Evolutionary conservation across 2,797 vertebrate species (phyloP).

Genomic region (Alectoris magna): DNA sequence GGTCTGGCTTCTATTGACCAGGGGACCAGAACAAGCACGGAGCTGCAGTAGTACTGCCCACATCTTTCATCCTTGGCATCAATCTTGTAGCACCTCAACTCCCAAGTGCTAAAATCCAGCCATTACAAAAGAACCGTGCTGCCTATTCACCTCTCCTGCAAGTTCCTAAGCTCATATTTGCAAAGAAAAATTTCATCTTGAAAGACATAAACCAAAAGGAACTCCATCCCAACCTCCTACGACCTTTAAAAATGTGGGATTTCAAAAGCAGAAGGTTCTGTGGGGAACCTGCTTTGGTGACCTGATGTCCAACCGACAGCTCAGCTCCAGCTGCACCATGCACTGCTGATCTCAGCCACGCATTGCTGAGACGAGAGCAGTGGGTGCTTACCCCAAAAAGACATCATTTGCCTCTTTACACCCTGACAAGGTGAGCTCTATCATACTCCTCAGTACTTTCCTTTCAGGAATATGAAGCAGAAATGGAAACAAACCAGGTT

Average conservation of each 20-base stretch:
- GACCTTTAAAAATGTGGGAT: not conserved
- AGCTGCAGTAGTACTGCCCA: not conserved
- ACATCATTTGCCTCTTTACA: not conserved
- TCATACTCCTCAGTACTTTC: not conserved
- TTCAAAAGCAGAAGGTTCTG: not conserved
- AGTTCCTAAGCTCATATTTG: not conserved
- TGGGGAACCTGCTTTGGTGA: not conserved
- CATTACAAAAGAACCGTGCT: not conserved
- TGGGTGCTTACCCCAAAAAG: not conserved
- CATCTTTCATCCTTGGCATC: not conserved
- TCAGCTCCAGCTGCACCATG: not conserved
- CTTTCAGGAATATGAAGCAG: not conserved
- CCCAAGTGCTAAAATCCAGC: not conserved
- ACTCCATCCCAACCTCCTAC: fast-evolving
- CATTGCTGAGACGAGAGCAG: not conserved
- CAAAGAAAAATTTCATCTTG: not conserved
- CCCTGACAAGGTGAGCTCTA: not conserved
- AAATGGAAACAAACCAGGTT: not conserved
- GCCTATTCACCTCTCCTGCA: not conserved
- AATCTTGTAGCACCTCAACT: not conserved
- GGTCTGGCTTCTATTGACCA: not conserved
- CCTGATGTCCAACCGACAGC: fast-evolving
- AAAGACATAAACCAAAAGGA: not conserved
- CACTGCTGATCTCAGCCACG: not conserved
- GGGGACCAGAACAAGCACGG: not conserved